Evolutionary conservation across 1,140 invertebrate genomes (phyloP).

Genomic region (Heliconius hewitsoni): DNA sequence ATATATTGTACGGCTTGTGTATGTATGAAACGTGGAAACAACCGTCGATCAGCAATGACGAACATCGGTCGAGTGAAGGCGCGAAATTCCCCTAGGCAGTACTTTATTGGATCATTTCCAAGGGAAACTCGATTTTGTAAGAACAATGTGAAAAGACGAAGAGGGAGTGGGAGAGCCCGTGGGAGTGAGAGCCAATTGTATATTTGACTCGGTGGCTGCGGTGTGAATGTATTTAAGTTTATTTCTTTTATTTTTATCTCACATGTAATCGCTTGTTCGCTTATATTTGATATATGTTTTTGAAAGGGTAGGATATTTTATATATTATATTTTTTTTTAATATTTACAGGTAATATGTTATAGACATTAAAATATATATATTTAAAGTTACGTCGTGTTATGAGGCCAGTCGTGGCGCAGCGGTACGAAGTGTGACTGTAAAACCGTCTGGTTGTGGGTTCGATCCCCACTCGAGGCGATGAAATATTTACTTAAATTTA

Average conservation of each 20-base stretch:
- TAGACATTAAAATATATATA: no score
- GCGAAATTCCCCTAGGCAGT: constrained; percentile 43
- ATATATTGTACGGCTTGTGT: not conserved
- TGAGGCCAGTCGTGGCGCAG: no score
- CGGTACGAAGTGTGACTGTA: no score
- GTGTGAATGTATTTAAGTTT: constrained; percentile 3
- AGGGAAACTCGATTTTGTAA: constrained; percentile 61
- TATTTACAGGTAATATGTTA: no score
- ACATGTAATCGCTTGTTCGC: not conserved
- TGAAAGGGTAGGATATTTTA: not conserved
- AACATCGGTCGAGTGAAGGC: constrained; percentile 33
- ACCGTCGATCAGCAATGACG: constrained; percentile 30
- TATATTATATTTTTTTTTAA: not conserved
- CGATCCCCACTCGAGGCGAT: no score
- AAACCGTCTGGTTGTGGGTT: no score
- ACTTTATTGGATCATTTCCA: constrained; percentile 64
- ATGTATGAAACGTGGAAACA: constrained; percentile 14
- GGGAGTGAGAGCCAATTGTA: constrained; percentile 4
- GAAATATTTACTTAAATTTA: no score
- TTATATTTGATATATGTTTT: not conserved
- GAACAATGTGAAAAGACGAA: constrained; percentile 43
- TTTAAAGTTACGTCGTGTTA: no score
- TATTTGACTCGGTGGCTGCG: not conserved
- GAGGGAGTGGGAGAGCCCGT: not conserved
- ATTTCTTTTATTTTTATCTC: not conserved